Percentiles rank a stretch among this genome's conserved stretches.
Evolutionary conservation across 1,140 invertebrate genomes (phyloP).

Genomic region (Brachionus rotundiformis): DNA sequence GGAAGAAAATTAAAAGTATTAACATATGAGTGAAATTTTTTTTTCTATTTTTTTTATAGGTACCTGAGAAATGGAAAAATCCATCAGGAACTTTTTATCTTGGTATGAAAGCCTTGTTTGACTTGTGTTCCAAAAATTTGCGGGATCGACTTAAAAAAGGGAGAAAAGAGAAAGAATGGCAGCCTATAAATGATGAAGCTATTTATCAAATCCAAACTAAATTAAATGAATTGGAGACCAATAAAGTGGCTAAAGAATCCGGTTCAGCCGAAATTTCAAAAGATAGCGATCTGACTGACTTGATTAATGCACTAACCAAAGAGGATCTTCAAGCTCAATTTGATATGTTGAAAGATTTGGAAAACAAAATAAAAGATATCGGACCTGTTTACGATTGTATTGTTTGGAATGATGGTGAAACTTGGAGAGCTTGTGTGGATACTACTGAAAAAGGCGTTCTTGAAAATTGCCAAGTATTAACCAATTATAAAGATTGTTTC

Average conservation of each 20-base stretch:
- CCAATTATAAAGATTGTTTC: conserved; percentile 80
- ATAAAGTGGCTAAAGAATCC: not conserved
- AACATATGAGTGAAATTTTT: too few species aligned
- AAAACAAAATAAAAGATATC: conserved; percentile 83
- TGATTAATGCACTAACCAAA: not conserved
- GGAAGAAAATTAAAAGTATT: conserved; percentile 86
- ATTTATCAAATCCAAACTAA: conserved; percentile 34
- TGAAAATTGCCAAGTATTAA: conserved; percentile 73
- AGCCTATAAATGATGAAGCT: conserved; percentile 32
- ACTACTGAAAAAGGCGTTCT: conserved; percentile 81
- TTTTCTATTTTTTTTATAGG: conserved; percentile 65
- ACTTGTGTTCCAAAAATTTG: conserved; percentile 66
- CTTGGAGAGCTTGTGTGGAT: conserved; percentile 82
- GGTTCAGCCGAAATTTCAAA: not conserved
- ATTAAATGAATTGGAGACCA: conserved; percentile 21
- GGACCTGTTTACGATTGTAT: conserved; percentile 90
- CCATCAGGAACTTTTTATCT: conserved; percentile 76
- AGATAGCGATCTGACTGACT: not conserved
- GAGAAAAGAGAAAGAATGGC: conserved; percentile 10
- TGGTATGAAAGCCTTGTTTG: conserved; percentile 81
- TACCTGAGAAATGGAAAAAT: conserved; percentile 80
- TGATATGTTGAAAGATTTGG: conserved; percentile 76
- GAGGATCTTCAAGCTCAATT: conserved; percentile 82
- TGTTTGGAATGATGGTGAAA: conserved; percentile 80
- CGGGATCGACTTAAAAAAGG: conserved; percentile 37